Evolutionary conservation across 2,888 invertebrate genomes (phyloP).

Genomic region (Villa cingulata): DNA sequence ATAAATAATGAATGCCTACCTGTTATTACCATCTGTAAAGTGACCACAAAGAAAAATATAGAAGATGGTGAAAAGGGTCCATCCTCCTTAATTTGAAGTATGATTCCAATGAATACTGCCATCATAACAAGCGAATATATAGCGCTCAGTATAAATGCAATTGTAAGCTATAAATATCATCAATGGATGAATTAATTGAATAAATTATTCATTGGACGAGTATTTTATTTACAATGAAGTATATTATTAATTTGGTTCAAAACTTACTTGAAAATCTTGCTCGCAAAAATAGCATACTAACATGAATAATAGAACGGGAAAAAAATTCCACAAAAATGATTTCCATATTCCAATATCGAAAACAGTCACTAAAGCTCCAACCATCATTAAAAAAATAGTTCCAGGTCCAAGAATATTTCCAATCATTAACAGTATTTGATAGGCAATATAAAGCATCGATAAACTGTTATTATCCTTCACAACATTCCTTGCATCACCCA

Average conservation of each 20-base stretch:
- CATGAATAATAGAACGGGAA: constrained; percentile 54
- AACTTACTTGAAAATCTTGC: constrained; percentile 45
- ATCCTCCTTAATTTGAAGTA: constrained; percentile 63
- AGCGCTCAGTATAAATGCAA: constrained; percentile 63
- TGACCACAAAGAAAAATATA: constrained; percentile 65
- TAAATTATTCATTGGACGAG: too few species aligned
- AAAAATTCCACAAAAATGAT: constrained; percentile 50
- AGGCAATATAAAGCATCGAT: constrained; percentile 62
- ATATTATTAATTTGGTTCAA: neutral
- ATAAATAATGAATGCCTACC: too few species aligned
- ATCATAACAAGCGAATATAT: constrained; percentile 76
- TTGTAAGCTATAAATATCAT: constrained; percentile 40
- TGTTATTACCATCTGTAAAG: constrained; percentile 50
- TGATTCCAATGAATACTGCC: constrained; percentile 68
- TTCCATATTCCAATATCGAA: constrained; percentile 56
- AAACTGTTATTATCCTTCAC: constrained; percentile 79
- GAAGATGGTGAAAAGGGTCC: constrained; percentile 72
- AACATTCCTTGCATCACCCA: constrained; percentile 63
- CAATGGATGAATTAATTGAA: too few species aligned
- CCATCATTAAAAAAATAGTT: constrained; percentile 64
- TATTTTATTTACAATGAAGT: too few species aligned
- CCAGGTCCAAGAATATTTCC: constrained; percentile 60
- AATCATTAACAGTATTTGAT: constrained; percentile 57
- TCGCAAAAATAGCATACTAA: constrained; percentile 49
- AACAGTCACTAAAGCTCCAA: constrained; percentile 61